phyloP scores from a whole-genome alignment of 2,797 vertebrate genomes.

The Erpetoichthys calabaricus region DNA sequence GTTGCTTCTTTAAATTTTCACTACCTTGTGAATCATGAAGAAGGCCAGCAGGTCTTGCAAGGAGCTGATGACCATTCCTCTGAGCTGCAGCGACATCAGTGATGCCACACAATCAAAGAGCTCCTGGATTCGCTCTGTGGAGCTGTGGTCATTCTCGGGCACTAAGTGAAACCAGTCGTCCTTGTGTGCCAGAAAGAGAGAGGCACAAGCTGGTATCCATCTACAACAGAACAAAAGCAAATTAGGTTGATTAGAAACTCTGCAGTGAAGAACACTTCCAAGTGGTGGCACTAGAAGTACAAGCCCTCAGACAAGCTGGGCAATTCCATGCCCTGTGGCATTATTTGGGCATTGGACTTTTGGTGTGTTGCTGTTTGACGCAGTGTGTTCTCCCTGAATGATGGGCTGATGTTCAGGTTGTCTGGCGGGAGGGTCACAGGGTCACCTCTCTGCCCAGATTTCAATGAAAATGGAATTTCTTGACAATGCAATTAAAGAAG shows the following conservation, averaged over 20 bases:
- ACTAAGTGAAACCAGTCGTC: slow-evolving; percentile 54
- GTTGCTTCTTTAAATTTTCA: neutral
- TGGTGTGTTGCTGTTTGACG: too few relatives aligned
- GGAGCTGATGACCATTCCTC: slow-evolving; percentile 64
- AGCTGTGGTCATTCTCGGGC: slow-evolving; percentile 35
- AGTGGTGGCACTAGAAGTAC: too few relatives aligned
- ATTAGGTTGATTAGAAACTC: neutral
- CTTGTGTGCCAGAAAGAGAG: slow-evolving; percentile 45
- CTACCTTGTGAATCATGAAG: slow-evolving; percentile 69
- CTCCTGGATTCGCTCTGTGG: slow-evolving; percentile 39
- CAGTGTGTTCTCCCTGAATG: too few relatives aligned
- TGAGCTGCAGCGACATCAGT: slow-evolving; percentile 78
- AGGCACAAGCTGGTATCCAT: slow-evolving; percentile 71
- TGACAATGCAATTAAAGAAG: too few relatives aligned
- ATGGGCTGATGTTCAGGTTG: too few relatives aligned
- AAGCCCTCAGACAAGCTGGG: too few relatives aligned
- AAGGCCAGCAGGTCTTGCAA: slow-evolving; percentile 66
- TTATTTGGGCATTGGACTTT: too few relatives aligned
- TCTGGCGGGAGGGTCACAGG: too few relatives aligned
- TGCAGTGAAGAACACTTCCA: too few relatives aligned
- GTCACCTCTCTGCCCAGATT: too few relatives aligned
- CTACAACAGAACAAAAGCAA: slow-evolving; percentile 32
- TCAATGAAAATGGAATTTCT: too few relatives aligned
- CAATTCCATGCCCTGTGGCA: too few relatives aligned
- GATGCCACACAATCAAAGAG: slow-evolving; percentile 62